These are phyloP conservation scores for Heliopora coerulea DNA, from an alignment of 92 coral and sea anemone species.

Conservation along the genomic window DNA sequence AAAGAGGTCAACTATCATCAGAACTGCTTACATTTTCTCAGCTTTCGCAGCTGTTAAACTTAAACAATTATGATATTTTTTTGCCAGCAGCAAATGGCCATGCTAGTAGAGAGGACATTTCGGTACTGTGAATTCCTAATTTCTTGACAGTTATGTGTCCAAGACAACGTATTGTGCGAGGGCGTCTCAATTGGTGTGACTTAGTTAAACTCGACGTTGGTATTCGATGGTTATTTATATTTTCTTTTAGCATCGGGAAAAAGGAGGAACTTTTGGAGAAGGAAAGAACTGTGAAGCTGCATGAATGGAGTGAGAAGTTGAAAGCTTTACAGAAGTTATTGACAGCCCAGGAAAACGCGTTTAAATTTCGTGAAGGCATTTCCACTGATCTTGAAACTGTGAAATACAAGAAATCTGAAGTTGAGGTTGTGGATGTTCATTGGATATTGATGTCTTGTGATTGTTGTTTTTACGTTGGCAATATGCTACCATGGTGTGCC, in stretches of 20 bases:
- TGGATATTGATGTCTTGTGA: no score
- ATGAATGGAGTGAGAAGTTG: constrained; percentile 29
- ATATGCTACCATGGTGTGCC: no score
- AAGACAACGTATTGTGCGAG: no score
- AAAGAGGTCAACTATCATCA: no score
- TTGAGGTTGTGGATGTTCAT: no score
- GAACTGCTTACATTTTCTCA: no score
- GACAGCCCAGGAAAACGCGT: constrained; percentile 29
- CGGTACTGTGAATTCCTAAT: constrained; percentile 4
- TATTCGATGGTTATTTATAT: no score
- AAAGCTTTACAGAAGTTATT: constrained; percentile 29
- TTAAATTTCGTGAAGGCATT: constrained; percentile 42
- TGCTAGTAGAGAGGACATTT: constrained; percentile 7
- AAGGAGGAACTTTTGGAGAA: constrained; percentile 16
- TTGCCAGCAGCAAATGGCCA: constrained; percentile 6
- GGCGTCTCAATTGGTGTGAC: no score
- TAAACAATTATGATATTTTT: constrained; percentile 11
- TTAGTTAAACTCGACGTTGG: no score
- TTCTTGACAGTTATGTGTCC: not conserved
- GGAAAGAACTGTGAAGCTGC: constrained; percentile 8
- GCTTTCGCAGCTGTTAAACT: not conserved
- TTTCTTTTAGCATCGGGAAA: constrained; percentile 5
- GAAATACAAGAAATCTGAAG: constrained; percentile 36
- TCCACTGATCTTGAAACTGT: constrained; percentile 41
- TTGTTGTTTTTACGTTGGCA: no score